Evolutionary conservation across 2,113 vertebrate genomes (phyloP).

Genomic region (Ceratotherium simum): DNA sequence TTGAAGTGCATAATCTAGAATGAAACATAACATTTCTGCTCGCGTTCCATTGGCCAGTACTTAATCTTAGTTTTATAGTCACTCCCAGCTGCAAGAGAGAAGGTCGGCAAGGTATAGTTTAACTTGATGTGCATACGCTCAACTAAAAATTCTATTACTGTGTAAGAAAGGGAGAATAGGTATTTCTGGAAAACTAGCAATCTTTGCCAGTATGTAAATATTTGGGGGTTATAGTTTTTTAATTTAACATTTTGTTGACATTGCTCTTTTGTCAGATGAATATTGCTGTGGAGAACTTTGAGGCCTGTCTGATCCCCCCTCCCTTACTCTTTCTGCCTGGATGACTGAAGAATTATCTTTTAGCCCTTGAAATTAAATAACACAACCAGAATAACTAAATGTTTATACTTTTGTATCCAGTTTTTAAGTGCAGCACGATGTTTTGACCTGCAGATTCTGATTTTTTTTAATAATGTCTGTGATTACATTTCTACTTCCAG

Average conservation of each 20-base stretch:
- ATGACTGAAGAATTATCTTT: not conserved
- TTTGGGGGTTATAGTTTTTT: not conserved
- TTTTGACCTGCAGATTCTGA: not conserved
- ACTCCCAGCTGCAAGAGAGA: not conserved
- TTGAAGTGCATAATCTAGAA: not conserved
- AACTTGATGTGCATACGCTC: not conserved
- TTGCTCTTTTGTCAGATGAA: not conserved
- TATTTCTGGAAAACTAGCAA: not conserved
- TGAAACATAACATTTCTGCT: not conserved
- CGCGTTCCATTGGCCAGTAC: not conserved
- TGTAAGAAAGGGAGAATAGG: not conserved
- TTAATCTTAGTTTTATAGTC: not conserved
- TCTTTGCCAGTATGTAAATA: not conserved
- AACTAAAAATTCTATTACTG: not conserved
- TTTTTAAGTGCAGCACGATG: not conserved
- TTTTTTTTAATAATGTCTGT: not conserved
- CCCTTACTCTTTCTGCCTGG: not conserved
- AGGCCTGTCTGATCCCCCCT: not conserved
- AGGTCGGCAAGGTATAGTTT: not conserved
- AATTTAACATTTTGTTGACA: not conserved
- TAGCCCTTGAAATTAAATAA: conserved; percentile 10
- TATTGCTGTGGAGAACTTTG: not conserved
- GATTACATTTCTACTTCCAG: not conserved
- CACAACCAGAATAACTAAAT: not conserved
- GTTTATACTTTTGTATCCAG: not conserved